A percentile compares a stretch with the other conserved stretches of the same genome.
These are phyloP conservation scores for Pterocles gutturalis DNA, from an alignment of 2,113 vertebrate species.

Conservation along the genomic window DNA sequence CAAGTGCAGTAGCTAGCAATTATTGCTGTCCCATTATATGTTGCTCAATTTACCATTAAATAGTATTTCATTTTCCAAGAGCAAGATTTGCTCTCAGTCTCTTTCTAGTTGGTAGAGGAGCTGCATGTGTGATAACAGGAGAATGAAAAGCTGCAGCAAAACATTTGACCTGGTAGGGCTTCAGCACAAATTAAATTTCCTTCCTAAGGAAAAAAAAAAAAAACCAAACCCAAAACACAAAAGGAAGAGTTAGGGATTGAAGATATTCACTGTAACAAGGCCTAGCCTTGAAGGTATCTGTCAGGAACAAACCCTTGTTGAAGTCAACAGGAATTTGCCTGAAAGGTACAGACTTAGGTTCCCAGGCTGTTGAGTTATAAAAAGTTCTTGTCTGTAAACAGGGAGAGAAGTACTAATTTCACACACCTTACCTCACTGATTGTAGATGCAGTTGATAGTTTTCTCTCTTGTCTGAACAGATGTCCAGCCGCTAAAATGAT, in stretches of 20 bases:
- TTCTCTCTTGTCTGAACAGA: background rate
- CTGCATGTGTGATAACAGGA: background rate
- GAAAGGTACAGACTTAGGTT: background rate
- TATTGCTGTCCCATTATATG: conserved; percentile 4
- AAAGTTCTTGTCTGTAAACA: background rate
- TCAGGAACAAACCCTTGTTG: background rate
- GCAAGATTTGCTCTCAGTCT: background rate
- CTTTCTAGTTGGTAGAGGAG: background rate
- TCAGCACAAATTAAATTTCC: background rate
- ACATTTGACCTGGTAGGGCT: background rate
- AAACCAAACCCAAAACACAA: background rate
- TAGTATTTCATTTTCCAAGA: conserved; percentile 17
- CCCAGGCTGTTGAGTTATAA: background rate
- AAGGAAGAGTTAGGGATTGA: background rate
- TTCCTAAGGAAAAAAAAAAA: background rate
- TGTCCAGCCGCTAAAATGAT: background rate
- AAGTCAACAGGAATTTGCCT: background rate
- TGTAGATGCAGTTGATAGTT: background rate
- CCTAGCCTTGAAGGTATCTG: background rate
- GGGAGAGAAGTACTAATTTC: background rate
- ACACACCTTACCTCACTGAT: conserved; percentile 40
- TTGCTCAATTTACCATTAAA: conserved; percentile 41
- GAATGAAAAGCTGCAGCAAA: background rate
- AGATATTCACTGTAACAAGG: background rate
- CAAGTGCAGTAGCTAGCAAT: background rate